Base-by-base conservation (phyloP, 2,797 vertebrate genomes). In the Danio albolineatus region DNA sequence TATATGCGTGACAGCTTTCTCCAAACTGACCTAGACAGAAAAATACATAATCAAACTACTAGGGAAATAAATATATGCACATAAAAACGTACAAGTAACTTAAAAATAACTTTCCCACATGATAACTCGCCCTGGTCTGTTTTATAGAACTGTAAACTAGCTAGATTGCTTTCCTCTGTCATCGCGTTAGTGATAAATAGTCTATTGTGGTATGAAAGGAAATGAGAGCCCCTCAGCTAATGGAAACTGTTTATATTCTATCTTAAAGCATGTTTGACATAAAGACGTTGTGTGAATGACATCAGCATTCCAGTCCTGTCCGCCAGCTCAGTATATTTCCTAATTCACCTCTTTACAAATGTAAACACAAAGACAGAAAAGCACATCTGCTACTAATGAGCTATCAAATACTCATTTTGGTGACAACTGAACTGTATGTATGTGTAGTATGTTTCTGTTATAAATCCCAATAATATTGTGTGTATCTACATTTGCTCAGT, bases 261-360 rank as follows among this genome's bases (percentile, higher is more conserved):
- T 78, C 54, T 69, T 78, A 57, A 77, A 67, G 53, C 21, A 38
- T 77, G 53, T 77, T 77, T 77, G 75, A 77, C 75, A 67, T 56
- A 38, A 76, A 57, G 41, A 57, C 19, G 19, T 64, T 19, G 36
- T 17, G 75, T 67, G 51, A 57, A 67, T 48, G 75, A 59, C 53
- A 57, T 67, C 51, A 77, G 41, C 62, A 66, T 77, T 67, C 75
- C 75, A 17, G 75, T 77, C 16, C 41, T n/a, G 1, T 57, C 51
- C 38, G 75, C 75, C 75, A 48, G 51, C 10, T 28, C 10, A 57
- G 62, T 44, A 28, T 43, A 56, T 57, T 67, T 57, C 39, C 70
- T 57, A 44, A 46, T 57, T 57, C 39, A 14, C 49, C 62, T 17
- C 62, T 6, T 13, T 54, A 46, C 5, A 3, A 77, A 77, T 36